Evolutionary conservation across 2,797 vertebrate species (phyloP), one percentile per base, ranked within the genome.

Genomic region (Malurus leucopterus): DNA sequence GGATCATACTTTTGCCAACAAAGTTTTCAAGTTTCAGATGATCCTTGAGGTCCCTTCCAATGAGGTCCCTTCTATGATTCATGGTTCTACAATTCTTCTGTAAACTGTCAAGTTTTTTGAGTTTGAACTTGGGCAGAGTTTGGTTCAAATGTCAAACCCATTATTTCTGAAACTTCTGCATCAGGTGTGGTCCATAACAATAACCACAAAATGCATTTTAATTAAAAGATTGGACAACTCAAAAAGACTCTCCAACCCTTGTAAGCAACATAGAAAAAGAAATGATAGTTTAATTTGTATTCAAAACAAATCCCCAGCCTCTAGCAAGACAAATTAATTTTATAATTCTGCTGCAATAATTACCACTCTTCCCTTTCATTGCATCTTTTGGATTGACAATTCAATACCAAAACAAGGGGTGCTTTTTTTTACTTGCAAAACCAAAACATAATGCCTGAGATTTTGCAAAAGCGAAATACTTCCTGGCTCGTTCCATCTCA

Each of bases 381-480:
- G 26, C 34, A 91, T 92, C 54, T 26, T 84, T 88, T 86, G 32
- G 32, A 62, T 40, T 54, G 49, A 65, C 29, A 75, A 32, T 76
- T 32, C 46, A 67, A 79, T 86, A 75, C 55, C 58, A 89, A 92
- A 88, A 65, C 72, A 89, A 63, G 43, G 20, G 15, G 11, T 88
- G 47, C 9, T 91, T 91, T 88, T 36, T 36, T 80, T 50, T 79
- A 71, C 38, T 91, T 84, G 30, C 29, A 92, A 91, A 92, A 55
- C 55, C 67, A 84, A 91, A 92, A 76, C 73, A 76, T 67, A 92
- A 67, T 61, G 34, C 18, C 46, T 78, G 59, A 89, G 73, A 49
- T 89, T 91, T 86, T 89, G n/a, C 15, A 64, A 86, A 92, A 67
- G 18, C 49, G 79, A 91, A 91, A 67, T 73, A 40, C 23, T 89